These are phyloP conservation scores for Holocentrus rufus DNA, from an alignment of 2,797 vertebrate species.

Conservation along the genomic window DNA sequence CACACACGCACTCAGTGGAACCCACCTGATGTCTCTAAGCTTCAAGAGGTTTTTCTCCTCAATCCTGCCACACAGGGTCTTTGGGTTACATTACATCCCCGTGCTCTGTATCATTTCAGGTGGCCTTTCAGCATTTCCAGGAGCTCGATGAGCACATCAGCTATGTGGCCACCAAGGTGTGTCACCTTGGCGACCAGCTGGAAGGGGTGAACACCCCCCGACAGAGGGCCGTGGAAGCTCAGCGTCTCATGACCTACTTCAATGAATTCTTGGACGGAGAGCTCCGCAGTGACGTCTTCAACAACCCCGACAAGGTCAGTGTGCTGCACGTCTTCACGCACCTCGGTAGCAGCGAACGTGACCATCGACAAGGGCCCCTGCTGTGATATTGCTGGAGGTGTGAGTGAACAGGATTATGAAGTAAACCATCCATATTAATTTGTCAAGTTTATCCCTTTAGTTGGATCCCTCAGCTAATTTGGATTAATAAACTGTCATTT, in stretches of 20 bases:
- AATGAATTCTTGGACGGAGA: slow-evolving; percentile 99
- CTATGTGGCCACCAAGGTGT: slow-evolving; percentile 99
- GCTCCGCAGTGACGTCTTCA: slow-evolving; percentile 98
- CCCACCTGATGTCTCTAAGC: neutral
- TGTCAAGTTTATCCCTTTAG: slow-evolving; percentile 80
- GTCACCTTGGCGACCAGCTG: slow-evolving; percentile 98
- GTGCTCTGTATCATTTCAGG: slow-evolving; percentile 76
- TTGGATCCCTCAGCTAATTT: slow-evolving; percentile 79
- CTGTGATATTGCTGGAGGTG: slow-evolving; percentile 74
- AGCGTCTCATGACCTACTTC: slow-evolving; percentile 99
- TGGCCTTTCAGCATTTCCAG: slow-evolving; percentile 99
- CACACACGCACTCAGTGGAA: neutral
- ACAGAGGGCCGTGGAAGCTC: slow-evolving; percentile 97
- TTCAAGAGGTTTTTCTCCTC: neutral
- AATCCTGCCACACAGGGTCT: neutral
- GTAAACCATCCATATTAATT: slow-evolving; percentile 78
- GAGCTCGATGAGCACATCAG: slow-evolving; percentile 99
- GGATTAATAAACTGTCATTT: slow-evolving; percentile 80
- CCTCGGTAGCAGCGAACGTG: slow-evolving; percentile 34
- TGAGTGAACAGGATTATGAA: slow-evolving; percentile 77
- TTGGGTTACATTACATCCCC: neutral
- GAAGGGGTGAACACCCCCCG: slow-evolving; percentile 99
- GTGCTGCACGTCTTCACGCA: slow-evolving; percentile 26
- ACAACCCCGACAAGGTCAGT: slow-evolving; percentile 95
- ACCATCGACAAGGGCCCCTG: slow-evolving; percentile 55